These are phyloP conservation scores for Gymnodraco acuticeps DNA, from an alignment of 2,797 vertebrate species.

Conservation along the genomic window DNA sequence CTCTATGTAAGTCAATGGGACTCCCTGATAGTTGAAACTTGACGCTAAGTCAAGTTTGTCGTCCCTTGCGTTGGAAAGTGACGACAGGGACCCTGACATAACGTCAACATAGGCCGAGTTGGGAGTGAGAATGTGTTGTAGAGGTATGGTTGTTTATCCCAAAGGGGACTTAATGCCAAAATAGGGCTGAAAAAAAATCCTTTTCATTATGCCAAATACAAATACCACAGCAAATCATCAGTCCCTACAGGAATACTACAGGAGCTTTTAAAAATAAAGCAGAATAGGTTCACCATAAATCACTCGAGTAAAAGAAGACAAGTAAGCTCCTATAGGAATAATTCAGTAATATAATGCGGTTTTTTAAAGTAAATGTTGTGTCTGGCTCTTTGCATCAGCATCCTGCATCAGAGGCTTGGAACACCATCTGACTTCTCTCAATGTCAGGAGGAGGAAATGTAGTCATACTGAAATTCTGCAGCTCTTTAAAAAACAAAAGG, in stretches of 20 bases:
- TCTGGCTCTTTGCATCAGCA: background rate
- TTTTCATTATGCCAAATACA: constrained; percentile 22
- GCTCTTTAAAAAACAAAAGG: background rate
- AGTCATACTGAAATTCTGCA: background rate
- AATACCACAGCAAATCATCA: constrained; percentile 36
- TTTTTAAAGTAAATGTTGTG: background rate
- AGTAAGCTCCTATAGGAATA: constrained; percentile 26
- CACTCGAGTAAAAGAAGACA: constrained; percentile 15
- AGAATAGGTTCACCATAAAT: constrained; percentile 42
- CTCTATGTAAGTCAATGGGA: too few relatives aligned
- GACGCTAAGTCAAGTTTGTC: too few relatives aligned
- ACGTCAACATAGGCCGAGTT: too few relatives aligned
- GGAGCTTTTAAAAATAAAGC: constrained; percentile 36
- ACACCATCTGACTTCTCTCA: background rate
- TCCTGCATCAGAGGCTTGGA: background rate
- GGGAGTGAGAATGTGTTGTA: too few relatives aligned
- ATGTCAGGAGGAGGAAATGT: background rate
- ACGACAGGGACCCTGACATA: too few relatives aligned
- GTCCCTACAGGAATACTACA: constrained; percentile 19
- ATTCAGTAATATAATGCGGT: background rate
- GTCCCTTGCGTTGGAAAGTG: too few relatives aligned
- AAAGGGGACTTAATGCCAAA: constrained; percentile 41
- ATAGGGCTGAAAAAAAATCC: constrained; percentile 27
- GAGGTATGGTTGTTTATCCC: constrained; percentile 6
- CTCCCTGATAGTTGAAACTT: too few relatives aligned